Evolutionary conservation across 2,797 vertebrate species (phyloP).

Genomic region (Hydrolagus colliei): DNA sequence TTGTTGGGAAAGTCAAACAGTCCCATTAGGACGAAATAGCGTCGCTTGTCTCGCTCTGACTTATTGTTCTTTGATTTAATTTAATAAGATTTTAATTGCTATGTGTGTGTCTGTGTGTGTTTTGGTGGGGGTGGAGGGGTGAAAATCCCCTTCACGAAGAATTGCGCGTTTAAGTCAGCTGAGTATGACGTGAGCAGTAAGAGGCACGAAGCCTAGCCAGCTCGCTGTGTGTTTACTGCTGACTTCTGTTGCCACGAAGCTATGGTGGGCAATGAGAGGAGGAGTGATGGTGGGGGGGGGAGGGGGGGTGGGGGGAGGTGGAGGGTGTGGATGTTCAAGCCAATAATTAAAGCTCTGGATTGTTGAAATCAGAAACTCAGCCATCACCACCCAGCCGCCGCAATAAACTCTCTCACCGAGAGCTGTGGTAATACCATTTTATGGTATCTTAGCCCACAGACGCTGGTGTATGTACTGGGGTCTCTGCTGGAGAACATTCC

Average conservation of each 20-base stretch:
- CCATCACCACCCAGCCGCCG: background rate
- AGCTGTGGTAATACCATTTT: background rate
- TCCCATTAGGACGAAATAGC: background rate
- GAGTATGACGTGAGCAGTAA: background rate
- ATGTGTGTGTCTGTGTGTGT: no score
- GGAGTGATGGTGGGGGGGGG: background rate
- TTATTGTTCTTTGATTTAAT: background rate
- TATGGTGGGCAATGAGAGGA: background rate
- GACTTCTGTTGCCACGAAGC: background rate
- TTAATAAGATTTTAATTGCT: background rate
- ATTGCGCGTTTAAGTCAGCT: no score
- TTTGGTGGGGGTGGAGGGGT: background rate
- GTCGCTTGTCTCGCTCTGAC: background rate
- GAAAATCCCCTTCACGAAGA: background rate
- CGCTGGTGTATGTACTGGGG: no score
- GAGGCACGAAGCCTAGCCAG: background rate
- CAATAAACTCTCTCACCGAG: background rate
- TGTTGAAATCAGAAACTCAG: background rate
- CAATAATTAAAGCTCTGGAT: constrained; percentile 4
- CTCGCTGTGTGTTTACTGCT: constrained; percentile 3
- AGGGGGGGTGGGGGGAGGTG: no score
- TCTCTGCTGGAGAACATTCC: background rate
- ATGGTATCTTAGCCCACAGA: no score
- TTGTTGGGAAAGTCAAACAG: constrained; percentile 17
- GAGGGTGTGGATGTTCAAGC: background rate